Base-by-base conservation (phyloP, 2,113 vertebrate species). In the Leptobrachium ailaonicum region DNA sequence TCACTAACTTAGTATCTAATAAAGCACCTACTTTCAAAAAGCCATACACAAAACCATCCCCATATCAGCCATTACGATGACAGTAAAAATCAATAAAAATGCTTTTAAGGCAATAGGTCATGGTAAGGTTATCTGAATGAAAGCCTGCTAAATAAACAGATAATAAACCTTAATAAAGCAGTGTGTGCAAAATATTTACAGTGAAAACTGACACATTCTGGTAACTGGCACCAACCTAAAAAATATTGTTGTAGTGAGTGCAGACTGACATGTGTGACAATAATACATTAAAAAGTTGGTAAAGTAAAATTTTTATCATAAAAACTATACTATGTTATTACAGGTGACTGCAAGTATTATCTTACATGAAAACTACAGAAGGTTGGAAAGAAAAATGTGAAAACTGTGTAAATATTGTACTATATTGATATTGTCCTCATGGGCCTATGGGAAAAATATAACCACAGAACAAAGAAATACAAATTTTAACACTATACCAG, bases 121-220 rank as follows among this genome's bases (percentile, higher is more conserved):
- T 54, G 41, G 14, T 50, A 40, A 72, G 77, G 60, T 45, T 79
- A 72, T 72, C 45, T 12, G 64, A 72, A 79, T 42, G 60, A 54
- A 79, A 73, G 69, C 60, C 53, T 72, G 58, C 64, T 72, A 79
- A 64, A 73, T 73, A 72, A 71, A 77, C 66, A 77, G 54, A 47
- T 62, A 54, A 71, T 60, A 77, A 79, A 53, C 60, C 42, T 62
- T 45, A 41, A 71, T 45, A 77, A 79, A 44, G 45, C 77, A 71
- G 20, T 32, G 53, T 41, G 70, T 69, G 50, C 62, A 73, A 66
- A 73, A 72, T 79, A 73, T 79, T 79, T 79, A 79, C 69, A 72
- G 7, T 53, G 45, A 66, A 72, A 79, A 43, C 44, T 53, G 13
- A 71, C 20, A 69, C 56, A 14, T 58, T 20, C 76, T 70, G 47